Conservation (phyloP, 2,888 invertebrate genomes). For the Boloria euphrosyne region DNA sequence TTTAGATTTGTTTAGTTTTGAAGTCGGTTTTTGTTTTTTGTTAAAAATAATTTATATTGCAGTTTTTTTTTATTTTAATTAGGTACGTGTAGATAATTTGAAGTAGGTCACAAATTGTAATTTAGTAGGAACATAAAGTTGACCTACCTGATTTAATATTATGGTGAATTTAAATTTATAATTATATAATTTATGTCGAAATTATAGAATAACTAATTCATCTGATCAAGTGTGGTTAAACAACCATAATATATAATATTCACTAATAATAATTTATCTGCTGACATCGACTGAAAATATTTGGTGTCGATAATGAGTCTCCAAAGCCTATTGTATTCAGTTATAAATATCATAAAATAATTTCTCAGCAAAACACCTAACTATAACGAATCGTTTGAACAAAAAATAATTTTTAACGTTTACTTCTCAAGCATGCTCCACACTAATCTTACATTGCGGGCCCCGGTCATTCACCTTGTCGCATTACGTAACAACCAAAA, state of each 20-base stretch:
- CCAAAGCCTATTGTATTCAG: background rate
- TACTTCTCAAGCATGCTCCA: slow-evolving; percentile 22
- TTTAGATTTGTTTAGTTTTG: too few relatives aligned
- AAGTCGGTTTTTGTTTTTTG: too few relatives aligned
- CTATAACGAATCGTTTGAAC: slow-evolving; percentile 4
- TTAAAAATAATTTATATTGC: too few relatives aligned
- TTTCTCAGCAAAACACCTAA: slow-evolving; percentile 7
- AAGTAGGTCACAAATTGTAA: slow-evolving; percentile 2
- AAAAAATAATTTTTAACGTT: slow-evolving; percentile 9
- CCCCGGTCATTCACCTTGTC: slow-evolving; percentile 59
- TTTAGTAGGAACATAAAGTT: background rate
- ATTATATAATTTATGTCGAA: too few relatives aligned
- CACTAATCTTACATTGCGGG: slow-evolving; percentile 46
- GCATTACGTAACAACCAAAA: slow-evolving; percentile 64
- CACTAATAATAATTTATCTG: too few relatives aligned
- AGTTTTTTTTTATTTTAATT: slow-evolving; percentile 1
- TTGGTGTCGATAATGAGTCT: too few relatives aligned
- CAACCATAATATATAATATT: too few relatives aligned
- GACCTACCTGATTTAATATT: too few relatives aligned
- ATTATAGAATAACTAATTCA: too few relatives aligned
- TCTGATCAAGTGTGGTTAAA: too few relatives aligned
- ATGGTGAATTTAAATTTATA: too few relatives aligned
- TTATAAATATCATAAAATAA: background rate
- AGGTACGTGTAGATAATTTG: background rate
- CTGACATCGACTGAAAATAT: too few relatives aligned